Evolutionary conservation across 2,113 vertebrate genomes (phyloP).

Genomic region (Catharus bicknelli): DNA sequence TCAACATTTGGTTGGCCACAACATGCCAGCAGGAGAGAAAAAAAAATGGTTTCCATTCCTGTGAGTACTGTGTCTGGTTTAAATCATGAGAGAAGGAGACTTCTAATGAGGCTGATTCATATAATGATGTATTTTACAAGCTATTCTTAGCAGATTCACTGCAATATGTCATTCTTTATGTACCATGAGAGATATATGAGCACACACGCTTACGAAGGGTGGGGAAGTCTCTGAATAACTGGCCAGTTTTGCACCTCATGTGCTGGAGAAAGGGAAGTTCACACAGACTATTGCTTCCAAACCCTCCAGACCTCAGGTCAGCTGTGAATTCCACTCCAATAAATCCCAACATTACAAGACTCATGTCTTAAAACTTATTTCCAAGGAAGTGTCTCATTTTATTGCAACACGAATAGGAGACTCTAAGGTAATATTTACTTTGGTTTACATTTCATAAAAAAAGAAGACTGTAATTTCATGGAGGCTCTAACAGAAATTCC

Average conservation of each 20-base stretch:
- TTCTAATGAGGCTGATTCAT: constrained; percentile 68
- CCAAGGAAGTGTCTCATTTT: constrained; percentile 52
- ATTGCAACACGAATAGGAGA: constrained; percentile 25
- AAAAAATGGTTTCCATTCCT: constrained; percentile 33
- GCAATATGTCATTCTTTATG: constrained; percentile 60
- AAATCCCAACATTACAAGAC: constrained; percentile 37
- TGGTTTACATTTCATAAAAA: constrained; percentile 46
- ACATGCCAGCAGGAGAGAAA: constrained; percentile 27
- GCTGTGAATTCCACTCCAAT: constrained; percentile 19
- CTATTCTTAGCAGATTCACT: constrained; percentile 66
- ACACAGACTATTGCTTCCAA: constrained; percentile 32
- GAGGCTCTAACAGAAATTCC: constrained; percentile 36
- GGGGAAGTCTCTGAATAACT: constrained; percentile 36
- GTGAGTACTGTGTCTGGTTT: constrained; percentile 52
- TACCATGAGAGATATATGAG: constrained; percentile 44
- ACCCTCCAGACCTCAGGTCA: constrained; percentile 26
- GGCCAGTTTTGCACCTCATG: constrained; percentile 39
- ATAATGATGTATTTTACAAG: constrained; percentile 70
- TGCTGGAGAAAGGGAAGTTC: constrained; percentile 30
- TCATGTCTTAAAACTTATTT: constrained; percentile 29
- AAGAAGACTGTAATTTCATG: constrained; percentile 43
- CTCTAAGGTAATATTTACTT: constrained; percentile 51
- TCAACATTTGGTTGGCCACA: constrained; percentile 22
- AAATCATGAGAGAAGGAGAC: constrained; percentile 58
- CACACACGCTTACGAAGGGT: neutral